Evolutionary conservation across 2,113 vertebrate species (phyloP).

Genomic region (human): DNA sequence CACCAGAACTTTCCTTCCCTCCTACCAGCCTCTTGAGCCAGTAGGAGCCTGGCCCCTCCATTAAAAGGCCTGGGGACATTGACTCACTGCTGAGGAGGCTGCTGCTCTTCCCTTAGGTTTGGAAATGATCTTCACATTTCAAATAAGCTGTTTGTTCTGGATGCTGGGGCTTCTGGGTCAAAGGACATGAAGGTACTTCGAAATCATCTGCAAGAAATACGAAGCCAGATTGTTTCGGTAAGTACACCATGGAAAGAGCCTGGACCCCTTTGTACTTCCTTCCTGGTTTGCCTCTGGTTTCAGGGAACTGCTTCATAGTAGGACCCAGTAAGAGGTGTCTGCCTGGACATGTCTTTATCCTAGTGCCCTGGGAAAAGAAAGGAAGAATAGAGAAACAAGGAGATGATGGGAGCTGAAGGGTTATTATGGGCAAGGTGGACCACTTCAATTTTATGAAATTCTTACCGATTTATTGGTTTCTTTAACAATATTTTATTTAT

Average conservation of each 20-base stretch:
- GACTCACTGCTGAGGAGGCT: neutral
- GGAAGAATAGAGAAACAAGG: neutral
- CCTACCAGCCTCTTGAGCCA: neutral
- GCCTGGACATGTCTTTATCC: too few relatives aligned
- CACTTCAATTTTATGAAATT: neutral
- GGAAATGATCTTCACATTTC: conserved; percentile 95
- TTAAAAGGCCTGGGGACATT: neutral
- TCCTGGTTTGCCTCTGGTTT: neutral
- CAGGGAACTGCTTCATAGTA: too few relatives aligned
- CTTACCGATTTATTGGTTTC: neutral
- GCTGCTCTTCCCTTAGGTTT: conserved; percentile 85
- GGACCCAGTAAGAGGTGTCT: neutral
- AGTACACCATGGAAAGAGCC: conserved; percentile 61
- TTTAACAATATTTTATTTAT: neutral
- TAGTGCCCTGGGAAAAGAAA: neutral
- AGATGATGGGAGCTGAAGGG: rapidly evolving
- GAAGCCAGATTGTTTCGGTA: conserved; percentile 91
- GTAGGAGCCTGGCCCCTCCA: rapidly evolving
- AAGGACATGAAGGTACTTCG: conserved; percentile 96
- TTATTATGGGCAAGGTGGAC: neutral
- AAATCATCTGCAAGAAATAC: conserved; percentile 95
- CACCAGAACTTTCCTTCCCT: neutral
- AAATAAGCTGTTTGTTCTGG: conserved; percentile 95
- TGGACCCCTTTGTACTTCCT: neutral
- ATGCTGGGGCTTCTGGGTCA: conserved; percentile 95